Evolutionary conservation across 2,888 invertebrate species (phyloP), one percentile per base, ranked within the genome.

Genomic region (Balanococcus diminutus): DNA sequence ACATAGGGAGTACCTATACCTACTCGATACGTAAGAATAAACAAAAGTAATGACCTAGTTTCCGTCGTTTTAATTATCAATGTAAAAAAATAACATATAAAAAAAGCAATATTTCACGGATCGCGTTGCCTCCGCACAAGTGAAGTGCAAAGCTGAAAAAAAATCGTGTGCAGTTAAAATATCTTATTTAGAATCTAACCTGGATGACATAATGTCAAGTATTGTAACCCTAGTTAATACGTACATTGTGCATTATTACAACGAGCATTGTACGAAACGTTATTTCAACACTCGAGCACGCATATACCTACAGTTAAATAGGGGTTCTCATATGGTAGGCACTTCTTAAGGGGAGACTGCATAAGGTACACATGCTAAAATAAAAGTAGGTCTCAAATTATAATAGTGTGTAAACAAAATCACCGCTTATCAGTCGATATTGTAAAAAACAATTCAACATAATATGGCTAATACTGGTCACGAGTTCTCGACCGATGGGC

Each of bases 191-290:
- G 67, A 84, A 84, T 84, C 84, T 84, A 84, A 84, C 84, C 84
- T 84, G 84, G 84, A 84, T 84, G 84, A 84, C 84, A 84, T 84
- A 84, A 84, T 84, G 67, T 84, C 32, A 84, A 84, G 84, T 84
- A 84, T 84, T 67, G 67, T 84, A 84, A 84, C 67, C 84, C 84
- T 67, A 61, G 32, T 84, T 84, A 84, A 84, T 84, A 84, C 84
- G 56, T 84, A 61, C 67, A 67, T 67, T 84, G 25, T 67, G 22
- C 84, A 84, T 84, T 84, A 84, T 84, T 84, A 84, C 61, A 39
- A 84, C 56, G 61, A 84, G 84, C 67, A 84, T 84, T 84, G 56
- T 61, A 61, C 56, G 84, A 84, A 61, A 84, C 84, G 39, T 36
- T 67, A 84, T 84, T 84, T 84, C 84, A 67, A 84, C 84, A 84